These are phyloP conservation scores for Panulirus ornatus DNA, from an alignment of 1,140 invertebrate genomes.

Conservation along the genomic window DNA sequence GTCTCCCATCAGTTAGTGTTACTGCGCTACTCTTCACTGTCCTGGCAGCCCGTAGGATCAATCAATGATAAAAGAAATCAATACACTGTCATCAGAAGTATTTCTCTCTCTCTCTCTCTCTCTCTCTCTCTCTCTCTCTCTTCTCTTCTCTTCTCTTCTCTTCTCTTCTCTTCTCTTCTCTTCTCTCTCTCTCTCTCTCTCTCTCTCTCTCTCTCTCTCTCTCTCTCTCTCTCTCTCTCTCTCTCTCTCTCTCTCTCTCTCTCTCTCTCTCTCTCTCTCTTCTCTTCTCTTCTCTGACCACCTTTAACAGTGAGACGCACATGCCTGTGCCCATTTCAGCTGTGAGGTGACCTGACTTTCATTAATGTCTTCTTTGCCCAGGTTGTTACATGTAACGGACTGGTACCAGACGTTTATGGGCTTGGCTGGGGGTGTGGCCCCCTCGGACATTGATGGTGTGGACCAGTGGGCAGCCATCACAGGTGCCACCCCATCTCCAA, in stretches of 20 bases:
- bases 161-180: background rate
- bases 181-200: background rate
- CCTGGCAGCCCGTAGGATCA: too few species aligned
- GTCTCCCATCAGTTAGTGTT: background rate
- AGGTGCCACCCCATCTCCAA: conserved; percentile 70
- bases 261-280: background rate
- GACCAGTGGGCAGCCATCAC: conserved; percentile 78
- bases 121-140: too few species aligned
- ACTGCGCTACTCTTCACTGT: background rate
- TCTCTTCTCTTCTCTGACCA: background rate
- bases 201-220: background rate
- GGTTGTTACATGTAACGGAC: conserved; percentile 80
- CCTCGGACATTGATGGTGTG: conserved; percentile 77
- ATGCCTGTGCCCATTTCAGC: too few species aligned
- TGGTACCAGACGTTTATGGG: conserved; percentile 80
- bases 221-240: background rate
- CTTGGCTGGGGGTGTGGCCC: conserved; percentile 77
- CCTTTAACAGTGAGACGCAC: background rate
- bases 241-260: background rate
- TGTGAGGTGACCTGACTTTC: too few species aligned
- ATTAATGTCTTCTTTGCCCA: conserved; percentile 40
- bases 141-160: too few species aligned
- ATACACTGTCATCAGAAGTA: too few species aligned
- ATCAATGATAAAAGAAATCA: too few species aligned
- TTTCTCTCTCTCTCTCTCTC: too few species aligned